Evolutionary conservation across 1,140 invertebrate species (phyloP).

Genomic region (Scaptomyza pallida): DNA sequence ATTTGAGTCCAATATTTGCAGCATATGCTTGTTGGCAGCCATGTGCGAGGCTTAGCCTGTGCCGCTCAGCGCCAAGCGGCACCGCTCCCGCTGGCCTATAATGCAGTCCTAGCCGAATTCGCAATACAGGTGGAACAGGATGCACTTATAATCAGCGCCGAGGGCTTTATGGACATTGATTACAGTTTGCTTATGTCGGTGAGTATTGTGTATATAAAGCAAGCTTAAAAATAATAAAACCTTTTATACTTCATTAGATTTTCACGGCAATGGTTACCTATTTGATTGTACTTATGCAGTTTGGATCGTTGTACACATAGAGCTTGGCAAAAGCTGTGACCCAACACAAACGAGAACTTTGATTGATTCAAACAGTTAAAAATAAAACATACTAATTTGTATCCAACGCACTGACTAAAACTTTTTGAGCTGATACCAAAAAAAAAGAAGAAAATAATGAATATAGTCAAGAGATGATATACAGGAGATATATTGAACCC

Average conservation of each 20-base stretch:
- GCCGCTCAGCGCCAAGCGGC: conserved; percentile 14
- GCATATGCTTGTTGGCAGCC: conserved; percentile 56
- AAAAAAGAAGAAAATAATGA: too few species aligned
- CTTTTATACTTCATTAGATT: conserved; percentile 38
- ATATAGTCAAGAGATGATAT: too few species aligned
- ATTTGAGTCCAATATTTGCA: conserved; percentile 10
- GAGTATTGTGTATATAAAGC: background rate
- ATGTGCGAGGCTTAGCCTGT: conserved; percentile 49
- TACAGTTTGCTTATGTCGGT: conserved; percentile 70
- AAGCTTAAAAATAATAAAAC: too few species aligned
- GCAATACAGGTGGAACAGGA: conserved; percentile 70
- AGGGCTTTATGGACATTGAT: conserved; percentile 65
- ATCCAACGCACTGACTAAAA: too few species aligned
- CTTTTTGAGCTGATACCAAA: too few species aligned
- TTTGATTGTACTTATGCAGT: conserved; percentile 67
- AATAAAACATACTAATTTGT: too few species aligned
- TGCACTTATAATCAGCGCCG: conserved; percentile 54
- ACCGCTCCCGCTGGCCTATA: conserved; percentile 35
- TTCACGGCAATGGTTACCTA: conserved; percentile 69
- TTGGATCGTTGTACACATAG: conserved; percentile 44
- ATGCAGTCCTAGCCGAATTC: conserved; percentile 53
- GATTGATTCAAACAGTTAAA: too few species aligned
- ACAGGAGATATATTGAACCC: too few species aligned
- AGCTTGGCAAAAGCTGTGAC: background rate
- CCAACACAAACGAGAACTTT: background rate